Evolutionary conservation across 2,888 invertebrate genomes (phyloP).

Genomic region (Dryobotodes eremita): DNA sequence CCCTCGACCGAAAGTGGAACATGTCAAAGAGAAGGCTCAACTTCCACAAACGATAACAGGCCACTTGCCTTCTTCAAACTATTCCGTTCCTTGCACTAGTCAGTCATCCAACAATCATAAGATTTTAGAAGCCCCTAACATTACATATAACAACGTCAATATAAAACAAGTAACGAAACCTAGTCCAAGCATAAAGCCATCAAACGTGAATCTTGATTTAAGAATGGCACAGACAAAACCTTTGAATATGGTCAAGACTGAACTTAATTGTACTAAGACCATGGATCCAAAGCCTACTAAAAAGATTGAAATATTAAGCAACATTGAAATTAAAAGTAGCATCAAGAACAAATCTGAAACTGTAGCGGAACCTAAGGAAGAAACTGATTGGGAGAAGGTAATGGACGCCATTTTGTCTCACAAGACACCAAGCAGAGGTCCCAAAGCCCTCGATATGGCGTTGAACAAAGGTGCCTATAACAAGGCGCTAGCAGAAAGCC

Average conservation of each 20-base stretch:
- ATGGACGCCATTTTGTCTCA: constrained; percentile 82
- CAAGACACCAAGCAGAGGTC: constrained; percentile 84
- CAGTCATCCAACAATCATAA: constrained; percentile 41
- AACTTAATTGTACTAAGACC: constrained; percentile 41
- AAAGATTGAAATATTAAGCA: constrained; percentile 54
- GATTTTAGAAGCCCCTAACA: constrained; percentile 27
- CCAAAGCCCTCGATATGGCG: constrained; percentile 81
- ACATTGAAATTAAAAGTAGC: constrained; percentile 48
- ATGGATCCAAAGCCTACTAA: constrained; percentile 38
- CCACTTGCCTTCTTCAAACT: constrained; percentile 22
- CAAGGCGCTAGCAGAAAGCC: constrained; percentile 67
- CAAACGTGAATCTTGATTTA: constrained; percentile 32
- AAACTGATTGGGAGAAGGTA: constrained; percentile 82
- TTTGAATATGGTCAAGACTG: constrained; percentile 61
- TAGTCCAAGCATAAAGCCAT: constrained; percentile 41
- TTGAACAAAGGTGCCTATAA: constrained; percentile 77
- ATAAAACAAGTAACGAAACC: constrained; percentile 47
- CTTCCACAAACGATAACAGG: constrained; percentile 33
- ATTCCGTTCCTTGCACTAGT: constrained; percentile 46
- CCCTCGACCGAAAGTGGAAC: constrained; percentile 28
- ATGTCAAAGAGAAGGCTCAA: constrained; percentile 39
- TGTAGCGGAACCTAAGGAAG: constrained; percentile 37
- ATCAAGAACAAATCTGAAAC: constrained; percentile 20
- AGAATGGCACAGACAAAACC: constrained; percentile 48
- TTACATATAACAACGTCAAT: constrained; percentile 31